Base-by-base conservation (phyloP, 2,888 invertebrate species). In the Oscheius sp. region DNA sequence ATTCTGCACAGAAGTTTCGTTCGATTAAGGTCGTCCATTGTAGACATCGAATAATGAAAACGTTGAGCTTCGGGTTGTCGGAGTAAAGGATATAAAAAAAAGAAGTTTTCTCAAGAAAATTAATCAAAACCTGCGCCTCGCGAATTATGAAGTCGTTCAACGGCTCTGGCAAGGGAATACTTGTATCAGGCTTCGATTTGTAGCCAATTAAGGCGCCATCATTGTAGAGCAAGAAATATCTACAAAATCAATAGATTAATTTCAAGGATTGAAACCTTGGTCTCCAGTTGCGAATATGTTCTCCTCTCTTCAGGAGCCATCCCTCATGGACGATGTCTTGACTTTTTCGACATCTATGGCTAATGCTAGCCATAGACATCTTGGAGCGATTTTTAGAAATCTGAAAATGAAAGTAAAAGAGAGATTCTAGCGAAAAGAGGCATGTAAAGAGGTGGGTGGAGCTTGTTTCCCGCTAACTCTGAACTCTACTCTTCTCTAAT, bases 11-110 rank as follows among this genome's bases (percentile, higher is more conserved):
- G 90, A 98, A 98, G 88, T 93, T 96, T 76, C 98, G 90, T 89
- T 98, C 97, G 82, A 99, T 97, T 73, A 96, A 93, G 15, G 95
- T 93, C 61, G 96, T 95, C 94, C 94, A 95, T 88, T 97, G 96
- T 72, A 98, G 90, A 69, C 97, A 96, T 80, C 96, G 91, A 83
- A 98, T 95, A 78, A 95, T 93, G 89, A 98, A 98, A 72, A 96
- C 96, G 88, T 91, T 94, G 20, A 95, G 93, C 87, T 94, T 94
- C 50, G 97, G 96, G 86, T 93, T 91, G 88, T 97, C 96, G 8
- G 33, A 64, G 50, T 10, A 31, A 17, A 64, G 20, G 34, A 50
- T 48, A 48, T 61, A 17, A 2, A 61, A 45, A 15, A 8, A 27
- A n/a, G 15, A 3, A 42, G n/a, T 61, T 12, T 33, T 46, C 3